phyloP scores from a whole-genome alignment of 2,113 vertebrate species.

The Ameiurus melas region DNA sequence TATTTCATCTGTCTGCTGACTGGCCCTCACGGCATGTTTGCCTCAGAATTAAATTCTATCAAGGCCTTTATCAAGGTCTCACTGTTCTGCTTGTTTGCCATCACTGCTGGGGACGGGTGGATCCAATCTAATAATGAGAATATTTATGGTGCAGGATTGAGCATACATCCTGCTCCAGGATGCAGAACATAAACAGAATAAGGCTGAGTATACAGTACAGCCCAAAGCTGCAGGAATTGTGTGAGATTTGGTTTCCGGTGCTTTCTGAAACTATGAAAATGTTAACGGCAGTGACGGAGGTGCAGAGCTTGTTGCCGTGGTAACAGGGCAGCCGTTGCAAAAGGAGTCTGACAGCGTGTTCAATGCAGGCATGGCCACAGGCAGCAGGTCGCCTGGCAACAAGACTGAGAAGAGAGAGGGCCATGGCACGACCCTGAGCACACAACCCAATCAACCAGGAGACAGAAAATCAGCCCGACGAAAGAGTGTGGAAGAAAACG shows the following conservation, averaged over 20 bases:
- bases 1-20: conserved; percentile 37
- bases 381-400: conserved; percentile 51
- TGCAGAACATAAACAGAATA: background rate
- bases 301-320: conserved; percentile 32
- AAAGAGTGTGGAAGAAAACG: conserved; percentile 1
- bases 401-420: conserved; percentile 35
- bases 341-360: conserved; percentile 42
- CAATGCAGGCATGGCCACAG: conserved; percentile 51
- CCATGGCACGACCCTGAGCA: conserved; percentile 28
- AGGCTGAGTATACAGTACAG: background rate
- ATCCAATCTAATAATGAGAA: background rate
- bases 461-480: conserved; percentile 33
- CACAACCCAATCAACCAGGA: conserved; percentile 8
- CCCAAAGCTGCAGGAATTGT: background rate
- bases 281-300: conserved; percentile 46
- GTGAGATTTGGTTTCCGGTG: conserved; percentile 27
- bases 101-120: background rate
- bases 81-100: background rate
- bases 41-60: background rate
- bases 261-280: conserved; percentile 41
- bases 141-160: background rate
- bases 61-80: background rate
- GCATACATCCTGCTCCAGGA: background rate
- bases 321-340: conserved; percentile 48
- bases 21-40: conserved; percentile 16